Evolutionary conservation across 2,113 vertebrate genomes (phyloP).

Genomic region (Steatornis caripensis): DNA sequence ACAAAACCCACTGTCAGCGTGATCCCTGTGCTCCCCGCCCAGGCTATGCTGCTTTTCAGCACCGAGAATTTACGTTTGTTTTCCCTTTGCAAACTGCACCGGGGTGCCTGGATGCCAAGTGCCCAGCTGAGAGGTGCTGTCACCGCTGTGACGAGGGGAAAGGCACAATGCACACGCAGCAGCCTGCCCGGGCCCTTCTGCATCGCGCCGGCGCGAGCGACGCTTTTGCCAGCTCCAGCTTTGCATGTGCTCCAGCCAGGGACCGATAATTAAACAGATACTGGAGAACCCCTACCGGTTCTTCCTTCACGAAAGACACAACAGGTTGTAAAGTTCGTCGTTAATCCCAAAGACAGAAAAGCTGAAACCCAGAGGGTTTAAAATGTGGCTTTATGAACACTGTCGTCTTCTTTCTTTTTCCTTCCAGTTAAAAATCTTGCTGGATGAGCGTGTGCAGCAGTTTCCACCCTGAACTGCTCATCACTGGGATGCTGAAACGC

Average conservation of each 20-base stretch:
- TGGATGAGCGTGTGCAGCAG: fast-evolving
- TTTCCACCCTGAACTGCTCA: background rate
- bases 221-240: background rate
- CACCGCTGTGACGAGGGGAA: background rate
- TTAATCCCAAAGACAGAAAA: background rate
- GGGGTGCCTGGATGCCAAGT: background rate
- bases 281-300: background rate
- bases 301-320: background rate
- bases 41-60: fast-evolving
- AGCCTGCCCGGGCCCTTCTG: too few species aligned
- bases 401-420: background rate
- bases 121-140: background rate
- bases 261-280: background rate
- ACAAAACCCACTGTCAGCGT: background rate
- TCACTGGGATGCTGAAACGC: background rate
- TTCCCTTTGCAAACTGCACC: background rate
- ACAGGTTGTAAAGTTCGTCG: background rate
- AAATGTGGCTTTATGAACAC: background rate
- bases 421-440: background rate
- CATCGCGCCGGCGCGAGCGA: fast-evolving
- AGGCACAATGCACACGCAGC: background rate
- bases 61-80: fast-evolving
- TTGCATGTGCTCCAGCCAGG: background rate
- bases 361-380: background rate
- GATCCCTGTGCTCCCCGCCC: background rate